Base-by-base conservation (phyloP, 2,113 vertebrate species). In the Australoheros scitulus region DNA sequence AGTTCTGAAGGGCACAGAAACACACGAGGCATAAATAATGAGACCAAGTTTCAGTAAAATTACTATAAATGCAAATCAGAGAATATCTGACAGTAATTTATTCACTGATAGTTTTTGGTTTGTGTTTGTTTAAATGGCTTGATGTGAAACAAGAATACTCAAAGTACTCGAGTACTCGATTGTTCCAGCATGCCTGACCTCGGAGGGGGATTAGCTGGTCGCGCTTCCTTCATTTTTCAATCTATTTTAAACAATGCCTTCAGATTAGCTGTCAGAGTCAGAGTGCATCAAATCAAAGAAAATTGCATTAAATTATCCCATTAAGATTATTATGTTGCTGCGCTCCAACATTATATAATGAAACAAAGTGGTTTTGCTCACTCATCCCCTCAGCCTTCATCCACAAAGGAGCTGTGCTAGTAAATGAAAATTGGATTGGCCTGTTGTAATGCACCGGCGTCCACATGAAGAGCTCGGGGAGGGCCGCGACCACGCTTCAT, bases 251-350 rank as follows among this genome's bases (percentile, higher is more conserved):
- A 93, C 90, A 93, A 83, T 88, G 83, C 82, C 61, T 94, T 76
- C 92, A 95, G 95, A 96, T 96, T 95, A 95, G 95, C 94, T 83
- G 80, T 77, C 88, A 80, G 86, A 93, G 88, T 90, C 92, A 83
- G 87, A 84, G 83, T 80, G 92, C 92, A 94, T 94, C 92, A 95
- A 94, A 94, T 94, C 41, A 92, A 94, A 95, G 91, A 94, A 93
- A 94, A 94, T 94, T 91, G 93, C 93, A 94, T 94, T 90, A 94
- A 93, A 95, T 95, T 93, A 95, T 94, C 94, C 92, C 94, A 94
- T 95, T 94, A 94, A 88, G 91, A 91, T 94, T 94, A 95, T 95
- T 94, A 95, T 94, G 87, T 88, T 88, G 79, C 81, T 76, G n/a
- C 52, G 52, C 82, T 86, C 55, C 84, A 84, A 85, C 93, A 92